A percentile compares a stretch with the other conserved stretches of the same genome.
Evolutionary conservation across 2,113 vertebrate genomes (phyloP).

Genomic region (Nerophis ophidion): DNA sequence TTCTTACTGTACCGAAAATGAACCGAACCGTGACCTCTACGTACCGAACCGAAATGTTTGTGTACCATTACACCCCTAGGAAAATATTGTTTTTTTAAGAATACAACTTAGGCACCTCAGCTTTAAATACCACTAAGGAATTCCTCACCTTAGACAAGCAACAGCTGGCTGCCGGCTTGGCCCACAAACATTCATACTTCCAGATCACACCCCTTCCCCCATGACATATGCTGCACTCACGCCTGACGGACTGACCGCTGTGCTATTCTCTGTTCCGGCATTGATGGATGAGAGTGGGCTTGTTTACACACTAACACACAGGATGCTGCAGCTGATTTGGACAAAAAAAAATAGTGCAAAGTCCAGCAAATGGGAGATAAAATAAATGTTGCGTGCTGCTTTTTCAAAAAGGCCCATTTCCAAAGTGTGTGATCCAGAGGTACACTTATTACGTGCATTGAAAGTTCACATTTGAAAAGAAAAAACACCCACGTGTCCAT

Average conservation of each 20-base stretch:
- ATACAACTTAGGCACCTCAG: too few relatives aligned
- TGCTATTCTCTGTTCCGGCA: conserved; percentile 38
- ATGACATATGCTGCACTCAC: conserved; percentile 35
- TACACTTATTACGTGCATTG: neutral
- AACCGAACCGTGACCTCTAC: too few relatives aligned
- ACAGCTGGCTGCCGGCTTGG: conserved; percentile 52
- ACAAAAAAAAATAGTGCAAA: conserved; percentile 14
- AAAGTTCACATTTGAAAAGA: neutral
- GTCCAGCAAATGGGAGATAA: conserved; percentile 28
- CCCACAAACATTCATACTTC: conserved; percentile 28
- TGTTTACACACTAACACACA: conserved; percentile 33
- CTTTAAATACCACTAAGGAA: conserved; percentile 39
- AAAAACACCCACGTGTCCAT: too few relatives aligned
- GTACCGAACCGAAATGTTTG: too few relatives aligned
- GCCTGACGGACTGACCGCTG: conserved; percentile 35
- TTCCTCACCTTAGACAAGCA: conserved; percentile 37
- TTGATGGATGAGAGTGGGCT: conserved; percentile 50
- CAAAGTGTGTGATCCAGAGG: conserved; percentile 49
- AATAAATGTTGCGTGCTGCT: conserved; percentile 27
- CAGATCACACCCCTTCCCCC: conserved; percentile 22
- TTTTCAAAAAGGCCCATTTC: conserved; percentile 16
- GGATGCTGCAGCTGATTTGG: conserved; percentile 34
- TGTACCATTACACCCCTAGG: too few relatives aligned
- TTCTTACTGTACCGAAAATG: too few relatives aligned
- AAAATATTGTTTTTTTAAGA: too few relatives aligned